Conservation (phyloP, 2,797 vertebrate species). For the Coregonus ussuriensis region DNA sequence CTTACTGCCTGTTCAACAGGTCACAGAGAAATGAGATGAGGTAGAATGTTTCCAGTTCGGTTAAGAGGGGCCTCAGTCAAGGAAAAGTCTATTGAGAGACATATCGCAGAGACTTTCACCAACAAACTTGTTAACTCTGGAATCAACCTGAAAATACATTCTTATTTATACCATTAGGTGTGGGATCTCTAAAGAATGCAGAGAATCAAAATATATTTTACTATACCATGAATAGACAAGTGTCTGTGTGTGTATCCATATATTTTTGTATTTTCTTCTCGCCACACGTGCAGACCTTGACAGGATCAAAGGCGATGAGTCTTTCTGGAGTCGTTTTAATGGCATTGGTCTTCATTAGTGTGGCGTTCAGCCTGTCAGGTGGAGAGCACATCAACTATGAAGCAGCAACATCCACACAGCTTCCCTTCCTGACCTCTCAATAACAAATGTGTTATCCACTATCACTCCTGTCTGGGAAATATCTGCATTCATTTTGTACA, state of each 20-base stretch:
- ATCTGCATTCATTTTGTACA: constrained; percentile 27
- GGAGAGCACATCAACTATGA: constrained; percentile 47
- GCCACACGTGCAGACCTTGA: constrained; percentile 30
- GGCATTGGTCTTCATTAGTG: constrained; percentile 59
- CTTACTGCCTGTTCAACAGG: constrained; percentile 65
- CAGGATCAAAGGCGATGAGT: constrained; percentile 42
- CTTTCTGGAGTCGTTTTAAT: constrained; percentile 42
- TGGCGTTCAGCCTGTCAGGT: constrained; percentile 41
- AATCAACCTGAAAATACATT: background rate
- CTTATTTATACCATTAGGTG: background rate
- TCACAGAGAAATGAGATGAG: constrained; percentile 61
- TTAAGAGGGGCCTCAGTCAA: background rate
- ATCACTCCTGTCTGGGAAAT: constrained; percentile 29
- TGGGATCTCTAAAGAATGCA: background rate
- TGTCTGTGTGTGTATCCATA: constrained; percentile 4
- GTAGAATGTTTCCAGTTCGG: constrained; percentile 43
- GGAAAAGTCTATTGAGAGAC: background rate
- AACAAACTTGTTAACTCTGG: background rate
- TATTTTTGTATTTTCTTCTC: constrained; percentile 5
- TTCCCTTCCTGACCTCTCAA: constrained; percentile 16
- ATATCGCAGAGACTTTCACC: background rate
- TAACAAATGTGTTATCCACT: constrained; percentile 38
- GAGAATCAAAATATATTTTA: background rate
- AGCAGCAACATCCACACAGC: constrained; percentile 28
- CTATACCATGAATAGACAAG: background rate